phyloP scores from a whole-genome alignment of 2,888 invertebrate species.

The Caenorhabditis sp. region DNA sequence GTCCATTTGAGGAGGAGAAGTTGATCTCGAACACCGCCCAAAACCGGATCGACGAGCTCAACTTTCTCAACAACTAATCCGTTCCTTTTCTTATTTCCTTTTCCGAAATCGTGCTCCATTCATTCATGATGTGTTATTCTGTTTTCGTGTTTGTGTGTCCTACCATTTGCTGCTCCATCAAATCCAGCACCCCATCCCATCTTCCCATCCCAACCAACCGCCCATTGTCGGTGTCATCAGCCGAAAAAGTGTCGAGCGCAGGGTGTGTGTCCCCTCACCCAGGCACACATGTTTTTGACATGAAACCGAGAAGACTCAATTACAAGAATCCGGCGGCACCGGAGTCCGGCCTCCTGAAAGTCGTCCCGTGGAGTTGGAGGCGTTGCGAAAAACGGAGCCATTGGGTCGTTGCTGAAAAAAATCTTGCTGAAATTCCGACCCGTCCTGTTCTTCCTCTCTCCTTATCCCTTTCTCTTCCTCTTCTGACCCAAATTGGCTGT shows the following conservation, averaged over 20 bases:
- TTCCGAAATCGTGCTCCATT: background rate
- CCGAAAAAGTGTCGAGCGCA: conserved; percentile 20
- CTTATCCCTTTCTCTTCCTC: background rate
- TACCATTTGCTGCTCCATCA: conserved; percentile 1
- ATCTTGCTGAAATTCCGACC: background rate
- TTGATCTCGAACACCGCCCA: too few relatives aligned
- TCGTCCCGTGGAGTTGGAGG: background rate
- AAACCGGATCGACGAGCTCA: background rate
- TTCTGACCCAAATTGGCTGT: conserved; percentile 16
- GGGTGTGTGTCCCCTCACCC: conserved; percentile 1
- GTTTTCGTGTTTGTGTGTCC: conserved; percentile 1
- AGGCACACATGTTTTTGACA: conserved; percentile 22
- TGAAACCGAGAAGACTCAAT: conserved; percentile 29
- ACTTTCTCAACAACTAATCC: background rate
- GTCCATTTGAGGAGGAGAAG: too few relatives aligned
- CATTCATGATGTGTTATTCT: conserved; percentile 15
- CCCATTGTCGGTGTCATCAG: conserved; percentile 8
- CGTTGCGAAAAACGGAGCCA: too few relatives aligned
- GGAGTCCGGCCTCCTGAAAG: background rate
- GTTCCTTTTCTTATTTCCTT: background rate
- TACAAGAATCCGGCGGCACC: conserved; percentile 15
- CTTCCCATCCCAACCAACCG: background rate
- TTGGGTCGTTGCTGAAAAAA: background rate
- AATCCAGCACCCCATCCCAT: conserved; percentile 2
- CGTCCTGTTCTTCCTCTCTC: too few relatives aligned